Conservation (phyloP, 2,888 invertebrate genomes). For the Scaptomyza flava region DNA sequence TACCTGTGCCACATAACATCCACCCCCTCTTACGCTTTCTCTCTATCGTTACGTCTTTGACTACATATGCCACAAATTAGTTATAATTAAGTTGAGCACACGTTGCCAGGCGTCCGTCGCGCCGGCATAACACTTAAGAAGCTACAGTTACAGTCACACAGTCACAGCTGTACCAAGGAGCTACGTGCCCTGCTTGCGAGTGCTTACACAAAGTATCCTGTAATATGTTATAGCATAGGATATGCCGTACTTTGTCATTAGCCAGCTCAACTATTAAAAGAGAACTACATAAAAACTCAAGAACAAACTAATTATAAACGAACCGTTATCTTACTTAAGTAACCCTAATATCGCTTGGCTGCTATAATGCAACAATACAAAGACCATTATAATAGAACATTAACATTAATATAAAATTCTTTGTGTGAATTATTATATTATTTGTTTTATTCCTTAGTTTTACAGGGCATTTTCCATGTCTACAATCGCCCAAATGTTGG, state of each 20-base stretch:
- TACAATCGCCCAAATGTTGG: fast-evolving
- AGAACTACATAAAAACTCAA: too few species aligned
- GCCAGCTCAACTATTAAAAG: neutral
- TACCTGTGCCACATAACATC: slow-evolving; percentile 31
- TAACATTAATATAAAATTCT: neutral
- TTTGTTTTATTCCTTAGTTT: neutral
- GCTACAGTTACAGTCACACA: slow-evolving; percentile 51
- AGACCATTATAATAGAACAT: too few species aligned
- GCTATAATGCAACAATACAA: too few species aligned
- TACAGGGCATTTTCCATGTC: slow-evolving; percentile 17
- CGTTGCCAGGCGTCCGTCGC: slow-evolving; percentile 48
- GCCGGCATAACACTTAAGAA: slow-evolving; percentile 64
- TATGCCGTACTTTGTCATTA: neutral
- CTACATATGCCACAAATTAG: slow-evolving; percentile 75
- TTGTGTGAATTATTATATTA: too few species aligned
- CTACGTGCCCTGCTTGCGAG: slow-evolving; percentile 60
- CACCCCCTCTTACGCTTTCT: neutral
- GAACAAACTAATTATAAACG: too few species aligned
- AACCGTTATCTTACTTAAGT: too few species aligned
- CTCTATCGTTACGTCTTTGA: slow-evolving; percentile 1
- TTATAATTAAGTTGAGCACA: slow-evolving; percentile 77
- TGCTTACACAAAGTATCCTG: slow-evolving; percentile 33
- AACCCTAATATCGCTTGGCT: too few species aligned
- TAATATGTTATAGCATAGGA: neutral
- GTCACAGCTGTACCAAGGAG: slow-evolving; percentile 41